Conservation (phyloP, 2,113 vertebrate species). For the Xyliphius kryptos region DNA sequence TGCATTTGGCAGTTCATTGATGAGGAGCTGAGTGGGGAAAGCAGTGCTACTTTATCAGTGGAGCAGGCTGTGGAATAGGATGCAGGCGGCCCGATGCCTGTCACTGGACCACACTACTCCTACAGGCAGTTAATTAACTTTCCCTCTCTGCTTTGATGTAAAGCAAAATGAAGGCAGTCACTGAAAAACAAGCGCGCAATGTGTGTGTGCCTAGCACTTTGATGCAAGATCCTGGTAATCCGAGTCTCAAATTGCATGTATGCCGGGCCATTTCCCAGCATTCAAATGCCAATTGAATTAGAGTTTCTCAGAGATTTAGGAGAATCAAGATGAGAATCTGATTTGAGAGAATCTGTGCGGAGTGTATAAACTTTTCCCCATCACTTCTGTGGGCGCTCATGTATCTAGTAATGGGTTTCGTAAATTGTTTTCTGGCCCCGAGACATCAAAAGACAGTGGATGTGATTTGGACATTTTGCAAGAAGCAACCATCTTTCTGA, state of each 20-base stretch:
- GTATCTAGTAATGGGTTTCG: too few relatives aligned
- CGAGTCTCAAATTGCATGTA: not conserved
- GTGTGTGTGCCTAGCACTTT: not conserved
- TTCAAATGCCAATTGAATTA: not conserved
- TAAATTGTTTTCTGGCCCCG: too few relatives aligned
- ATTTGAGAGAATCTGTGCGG: too few relatives aligned
- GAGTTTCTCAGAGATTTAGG: not conserved
- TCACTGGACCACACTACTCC: constrained; percentile 41
- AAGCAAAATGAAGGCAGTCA: constrained; percentile 29
- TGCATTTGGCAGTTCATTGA: constrained; percentile 14
- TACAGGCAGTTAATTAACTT: constrained; percentile 59
- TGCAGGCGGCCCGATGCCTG: constrained; percentile 33
- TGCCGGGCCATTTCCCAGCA: not conserved
- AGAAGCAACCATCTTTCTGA: too few relatives aligned
- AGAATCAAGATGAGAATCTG: not conserved
- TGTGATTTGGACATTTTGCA: too few relatives aligned
- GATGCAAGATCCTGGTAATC: not conserved
- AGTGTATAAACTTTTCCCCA: too few relatives aligned
- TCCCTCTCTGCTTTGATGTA: constrained; percentile 45
- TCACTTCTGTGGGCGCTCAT: too few relatives aligned
- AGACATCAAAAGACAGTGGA: too few relatives aligned
- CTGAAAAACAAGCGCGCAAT: constrained; percentile 36
- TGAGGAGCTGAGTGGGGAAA: constrained; percentile 36
- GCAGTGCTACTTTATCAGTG: constrained; percentile 58
- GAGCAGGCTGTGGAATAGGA: constrained; percentile 49